phyloP scores from a whole-genome alignment of 35 echinoderm and acorn worm species.

The Apostichopus parvimensis region DNA sequence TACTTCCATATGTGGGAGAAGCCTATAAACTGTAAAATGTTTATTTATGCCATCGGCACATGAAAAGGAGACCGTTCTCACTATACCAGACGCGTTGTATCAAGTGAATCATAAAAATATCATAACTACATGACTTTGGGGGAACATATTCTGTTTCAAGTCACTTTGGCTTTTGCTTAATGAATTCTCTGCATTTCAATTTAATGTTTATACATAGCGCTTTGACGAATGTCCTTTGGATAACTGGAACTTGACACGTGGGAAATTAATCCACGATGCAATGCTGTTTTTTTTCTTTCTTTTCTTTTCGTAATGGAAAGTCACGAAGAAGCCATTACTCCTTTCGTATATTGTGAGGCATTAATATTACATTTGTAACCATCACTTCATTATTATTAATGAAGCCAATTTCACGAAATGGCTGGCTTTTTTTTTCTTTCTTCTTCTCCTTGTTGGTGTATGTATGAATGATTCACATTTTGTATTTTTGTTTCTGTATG shows the following conservation, averaged over 20 bases:
- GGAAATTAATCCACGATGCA: neutral
- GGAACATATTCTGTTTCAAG: neutral
- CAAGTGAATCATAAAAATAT: neutral
- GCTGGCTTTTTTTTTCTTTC: neutral
- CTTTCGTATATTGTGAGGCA: neutral
- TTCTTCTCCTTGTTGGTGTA: neutral
- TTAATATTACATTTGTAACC: neutral
- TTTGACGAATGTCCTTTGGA: neutral
- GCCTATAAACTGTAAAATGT: too few species aligned
- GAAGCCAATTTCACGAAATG: conserved; percentile 7
- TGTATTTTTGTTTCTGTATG: neutral
- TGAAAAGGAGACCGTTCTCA: too few species aligned
- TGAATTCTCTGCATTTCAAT: neutral
- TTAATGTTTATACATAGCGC: too few species aligned
- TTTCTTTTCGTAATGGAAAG: neutral
- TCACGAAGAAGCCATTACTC: neutral
- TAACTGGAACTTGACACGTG: neutral
- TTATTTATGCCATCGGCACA: too few species aligned
- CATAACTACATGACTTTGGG: neutral
- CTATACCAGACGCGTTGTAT: neutral
- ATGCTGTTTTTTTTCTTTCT: neutral
- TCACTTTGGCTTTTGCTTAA: neutral
- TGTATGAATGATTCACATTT: neutral
- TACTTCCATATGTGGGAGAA: too few species aligned
- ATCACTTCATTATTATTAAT: conserved; percentile 1